A percentile compares a stretch with the other conserved stretches of the same genome.
Evolutionary conservation across 2,888 invertebrate genomes (phyloP).

Genomic region (Emmelina monodactyla): DNA sequence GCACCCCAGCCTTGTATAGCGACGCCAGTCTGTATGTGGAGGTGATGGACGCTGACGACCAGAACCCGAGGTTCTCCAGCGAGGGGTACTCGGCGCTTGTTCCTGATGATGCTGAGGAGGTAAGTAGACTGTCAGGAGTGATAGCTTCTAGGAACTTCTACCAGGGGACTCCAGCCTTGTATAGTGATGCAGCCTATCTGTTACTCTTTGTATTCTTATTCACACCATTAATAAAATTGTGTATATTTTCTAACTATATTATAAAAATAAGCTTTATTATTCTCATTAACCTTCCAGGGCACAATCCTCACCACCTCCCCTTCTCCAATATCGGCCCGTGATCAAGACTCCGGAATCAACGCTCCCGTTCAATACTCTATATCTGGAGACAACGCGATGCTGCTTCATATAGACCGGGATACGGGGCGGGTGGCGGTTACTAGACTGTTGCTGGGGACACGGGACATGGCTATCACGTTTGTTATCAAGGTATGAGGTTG

Average conservation of each 20-base stretch:
- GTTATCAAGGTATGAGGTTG: conserved; percentile 72
- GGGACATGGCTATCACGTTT: conserved; percentile 25
- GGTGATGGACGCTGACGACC: conserved; percentile 89
- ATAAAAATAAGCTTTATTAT: too few relatives aligned
- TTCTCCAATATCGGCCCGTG: conserved; percentile 76
- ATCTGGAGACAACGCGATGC: conserved; percentile 68
- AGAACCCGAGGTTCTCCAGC: conserved; percentile 83
- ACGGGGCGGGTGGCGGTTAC: conserved; percentile 70
- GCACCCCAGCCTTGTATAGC: conserved; percentile 78
- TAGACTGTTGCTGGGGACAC: conserved; percentile 61
- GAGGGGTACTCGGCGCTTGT: conserved; percentile 78
- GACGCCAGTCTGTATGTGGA: conserved; percentile 78
- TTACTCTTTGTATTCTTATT: too few relatives aligned
- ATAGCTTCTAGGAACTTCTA: too few relatives aligned
- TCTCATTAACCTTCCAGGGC: conserved; percentile 43
- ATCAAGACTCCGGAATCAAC: conserved; percentile 82
- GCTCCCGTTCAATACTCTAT: conserved; percentile 76
- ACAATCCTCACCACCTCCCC: conserved; percentile 73
- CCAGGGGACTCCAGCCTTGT: too few relatives aligned
- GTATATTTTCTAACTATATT: too few relatives aligned
- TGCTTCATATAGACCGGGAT: conserved; percentile 70
- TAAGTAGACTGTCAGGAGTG: too few relatives aligned
- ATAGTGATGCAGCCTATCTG: too few relatives aligned
- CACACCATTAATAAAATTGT: too few relatives aligned
- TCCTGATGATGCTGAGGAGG: conserved; percentile 67